Percentiles rank a stretch among this genome's conserved stretches.
Conservation (phyloP, 2,113 vertebrate species). For the Odocoileus virginianus region DNA sequence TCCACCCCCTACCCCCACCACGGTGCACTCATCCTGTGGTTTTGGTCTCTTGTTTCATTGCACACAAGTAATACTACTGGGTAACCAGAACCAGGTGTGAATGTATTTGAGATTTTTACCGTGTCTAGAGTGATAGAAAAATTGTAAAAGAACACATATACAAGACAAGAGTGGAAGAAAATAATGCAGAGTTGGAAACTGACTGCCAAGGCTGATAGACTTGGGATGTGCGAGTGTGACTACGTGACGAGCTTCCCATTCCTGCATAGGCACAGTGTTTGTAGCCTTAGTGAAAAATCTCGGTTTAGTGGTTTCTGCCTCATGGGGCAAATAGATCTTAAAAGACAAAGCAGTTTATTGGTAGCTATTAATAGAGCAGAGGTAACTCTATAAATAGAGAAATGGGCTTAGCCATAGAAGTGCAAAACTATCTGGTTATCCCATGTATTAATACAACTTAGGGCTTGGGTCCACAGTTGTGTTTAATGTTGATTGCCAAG, state of each 20-base stretch:
- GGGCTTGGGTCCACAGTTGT: conserved; percentile 60
- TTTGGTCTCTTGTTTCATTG: conserved; percentile 83
- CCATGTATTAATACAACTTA: conserved; percentile 42
- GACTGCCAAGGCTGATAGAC: conserved; percentile 69
- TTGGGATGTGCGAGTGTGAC: conserved; percentile 51
- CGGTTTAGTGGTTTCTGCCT: conserved; percentile 67
- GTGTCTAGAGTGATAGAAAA: conserved; percentile 77
- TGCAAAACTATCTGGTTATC: not conserved
- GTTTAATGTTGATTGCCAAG: conserved; percentile 42
- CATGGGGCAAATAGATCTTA: conserved; percentile 25
- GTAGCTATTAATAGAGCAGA: conserved; percentile 46
- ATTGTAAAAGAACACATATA: conserved; percentile 4
- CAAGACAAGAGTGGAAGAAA: conserved; percentile 60
- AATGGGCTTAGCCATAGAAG: conserved; percentile 61
- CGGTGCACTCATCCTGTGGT: conserved; percentile 78
- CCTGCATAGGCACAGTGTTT: conserved; percentile 69
- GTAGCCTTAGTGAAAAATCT: conserved; percentile 72
- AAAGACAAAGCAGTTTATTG: not conserved
- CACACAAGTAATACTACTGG: conserved; percentile 83
- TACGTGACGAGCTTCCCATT: conserved; percentile 39
- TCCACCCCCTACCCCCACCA: conserved; percentile 15
- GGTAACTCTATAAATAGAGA: conserved; percentile 64
- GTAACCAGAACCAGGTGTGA: conserved; percentile 80
- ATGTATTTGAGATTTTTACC: conserved; percentile 77
- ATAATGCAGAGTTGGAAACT: conserved; percentile 73